These are phyloP conservation scores for Macrosiphum euphorbiae DNA, from an alignment of 2,888 invertebrate species.

Conservation along the genomic window DNA sequence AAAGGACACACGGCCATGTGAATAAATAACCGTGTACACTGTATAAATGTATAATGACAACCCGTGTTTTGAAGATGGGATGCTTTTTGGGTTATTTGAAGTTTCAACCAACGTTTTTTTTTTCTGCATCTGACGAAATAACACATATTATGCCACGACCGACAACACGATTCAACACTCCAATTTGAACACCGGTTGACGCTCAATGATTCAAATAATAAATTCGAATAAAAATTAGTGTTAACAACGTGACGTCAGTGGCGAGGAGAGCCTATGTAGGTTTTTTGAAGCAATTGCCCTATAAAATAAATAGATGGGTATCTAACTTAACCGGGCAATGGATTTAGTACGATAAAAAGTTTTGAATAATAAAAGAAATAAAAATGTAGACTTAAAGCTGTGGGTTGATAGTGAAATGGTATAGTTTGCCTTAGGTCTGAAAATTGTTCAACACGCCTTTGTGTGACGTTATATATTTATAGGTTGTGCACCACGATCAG, in stretches of 20 bases:
- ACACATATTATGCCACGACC: too few relatives aligned
- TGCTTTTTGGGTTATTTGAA: background rate
- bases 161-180: too few relatives aligned
- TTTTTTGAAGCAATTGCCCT: too few relatives aligned
- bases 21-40: background rate
- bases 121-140: background rate
- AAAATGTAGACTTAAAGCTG: too few relatives aligned
- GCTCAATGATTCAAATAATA: background rate
- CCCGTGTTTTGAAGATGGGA: background rate
- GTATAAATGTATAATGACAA: background rate
- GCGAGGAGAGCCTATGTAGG: too few relatives aligned
- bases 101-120: background rate
- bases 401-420: too few relatives aligned
- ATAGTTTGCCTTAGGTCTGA: too few relatives aligned
- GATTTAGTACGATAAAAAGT: too few relatives aligned
- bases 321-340: too few relatives aligned
- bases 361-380: too few relatives aligned
- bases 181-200: background rate
- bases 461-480: background rate
- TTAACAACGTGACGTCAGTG: background rate
- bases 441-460: too few relatives aligned
- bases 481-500: background rate
- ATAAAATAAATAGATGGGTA: too few relatives aligned
- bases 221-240: background rate
- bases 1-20: background rate